These are phyloP conservation scores for Eremobia ochroleuca DNA, from an alignment of 2,888 invertebrate genomes.

Conservation along the genomic window DNA sequence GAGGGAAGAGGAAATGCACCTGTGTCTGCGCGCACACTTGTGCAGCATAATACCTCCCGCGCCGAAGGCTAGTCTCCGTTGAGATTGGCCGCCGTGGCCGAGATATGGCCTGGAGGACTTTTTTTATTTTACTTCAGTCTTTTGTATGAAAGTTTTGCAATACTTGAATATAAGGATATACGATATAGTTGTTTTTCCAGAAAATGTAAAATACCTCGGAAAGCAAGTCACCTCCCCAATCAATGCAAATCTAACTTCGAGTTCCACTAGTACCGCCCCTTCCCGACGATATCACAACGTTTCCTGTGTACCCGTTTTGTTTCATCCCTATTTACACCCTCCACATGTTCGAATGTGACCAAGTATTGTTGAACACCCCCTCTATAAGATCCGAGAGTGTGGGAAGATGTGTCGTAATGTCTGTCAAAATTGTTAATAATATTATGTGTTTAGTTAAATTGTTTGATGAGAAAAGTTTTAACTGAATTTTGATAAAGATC, in stretches of 20 bases:
- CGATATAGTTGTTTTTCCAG: too few relatives aligned
- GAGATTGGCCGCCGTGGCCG: too few relatives aligned
- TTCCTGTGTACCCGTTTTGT: slow-evolving; percentile 63
- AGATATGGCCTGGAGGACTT: too few relatives aligned
- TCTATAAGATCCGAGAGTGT: slow-evolving; percentile 17
- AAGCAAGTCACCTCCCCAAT: background rate
- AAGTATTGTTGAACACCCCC: slow-evolving; percentile 44
- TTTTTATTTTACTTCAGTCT: too few relatives aligned
- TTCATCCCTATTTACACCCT: slow-evolving; percentile 47
- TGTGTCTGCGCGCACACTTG: too few relatives aligned
- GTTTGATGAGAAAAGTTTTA: slow-evolving; percentile 32
- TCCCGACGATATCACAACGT: slow-evolving; percentile 46
- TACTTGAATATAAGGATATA: too few relatives aligned
- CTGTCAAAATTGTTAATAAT: slow-evolving; percentile 22
- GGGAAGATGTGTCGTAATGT: slow-evolving; percentile 1
- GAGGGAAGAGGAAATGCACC: too few relatives aligned
- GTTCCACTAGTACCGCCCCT: slow-evolving; percentile 26
- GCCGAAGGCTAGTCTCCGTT: too few relatives aligned
- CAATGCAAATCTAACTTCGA: slow-evolving; percentile 33
- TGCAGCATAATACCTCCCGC: too few relatives aligned
- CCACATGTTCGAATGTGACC: slow-evolving; percentile 39
- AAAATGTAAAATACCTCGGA: background rate
- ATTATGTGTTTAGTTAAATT: background rate
- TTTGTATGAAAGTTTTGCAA: too few relatives aligned
- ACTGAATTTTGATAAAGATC: background rate